Conservation (phyloP, 2,113 vertebrate genomes). For the Coracopsis vasa region DNA sequence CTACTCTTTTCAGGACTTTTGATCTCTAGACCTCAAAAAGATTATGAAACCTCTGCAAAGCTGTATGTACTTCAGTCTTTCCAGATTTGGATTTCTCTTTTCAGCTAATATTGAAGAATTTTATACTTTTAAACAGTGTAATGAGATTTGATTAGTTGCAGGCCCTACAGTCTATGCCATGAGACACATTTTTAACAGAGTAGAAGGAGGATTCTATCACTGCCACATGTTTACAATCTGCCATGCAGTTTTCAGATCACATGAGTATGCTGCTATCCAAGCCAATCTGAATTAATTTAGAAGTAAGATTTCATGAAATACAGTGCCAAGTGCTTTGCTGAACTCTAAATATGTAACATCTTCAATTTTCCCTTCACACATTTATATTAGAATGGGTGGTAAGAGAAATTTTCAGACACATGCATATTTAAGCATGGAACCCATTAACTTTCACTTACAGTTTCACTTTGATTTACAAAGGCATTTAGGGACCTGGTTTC, state of each 20-base stretch:
- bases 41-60: neutral
- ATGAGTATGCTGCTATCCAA: constrained; percentile 14
- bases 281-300: constrained; percentile 39
- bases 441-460: constrained; percentile 19
- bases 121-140: neutral
- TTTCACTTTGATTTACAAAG: constrained; percentile 16
- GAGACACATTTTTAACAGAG: neutral
- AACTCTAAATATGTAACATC: constrained; percentile 14
- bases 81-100: neutral
- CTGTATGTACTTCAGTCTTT: neutral
- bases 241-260: constrained; percentile 52
- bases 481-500: neutral
- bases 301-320: neutral
- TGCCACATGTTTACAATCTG: constrained; percentile 45
- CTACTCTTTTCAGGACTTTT: neutral
- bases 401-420: constrained; percentile 20
- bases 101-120: neutral
- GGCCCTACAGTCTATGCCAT: neutral
- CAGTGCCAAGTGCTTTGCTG: constrained; percentile 32
- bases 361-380: constrained; percentile 25
- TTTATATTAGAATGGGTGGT: neutral
- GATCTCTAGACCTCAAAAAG: neutral
- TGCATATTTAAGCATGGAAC: neutral
- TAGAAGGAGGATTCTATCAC: neutral
- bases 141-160: neutral